Evolutionary conservation across 2,113 vertebrate species (phyloP).

Genomic region (Xenopus borealis): DNA sequence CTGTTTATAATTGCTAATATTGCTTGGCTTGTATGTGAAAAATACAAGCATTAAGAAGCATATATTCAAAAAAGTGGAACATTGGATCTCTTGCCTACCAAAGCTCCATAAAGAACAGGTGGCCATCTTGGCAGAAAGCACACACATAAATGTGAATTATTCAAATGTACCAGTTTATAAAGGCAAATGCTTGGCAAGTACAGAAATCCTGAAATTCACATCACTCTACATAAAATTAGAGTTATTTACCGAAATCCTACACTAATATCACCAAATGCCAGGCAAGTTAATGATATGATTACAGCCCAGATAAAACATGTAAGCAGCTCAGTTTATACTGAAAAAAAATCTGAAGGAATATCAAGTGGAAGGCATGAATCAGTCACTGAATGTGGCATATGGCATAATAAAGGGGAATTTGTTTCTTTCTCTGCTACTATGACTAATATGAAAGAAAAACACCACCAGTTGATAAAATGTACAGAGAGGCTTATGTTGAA

Average conservation of each 20-base stretch:
- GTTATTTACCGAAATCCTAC: conserved; percentile 4
- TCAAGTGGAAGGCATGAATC: too few species aligned
- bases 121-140: conserved; percentile 24
- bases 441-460: too few species aligned
- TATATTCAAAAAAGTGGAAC: conserved; percentile 39
- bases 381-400: too few species aligned
- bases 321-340: too few species aligned
- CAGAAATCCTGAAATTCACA: not conserved
- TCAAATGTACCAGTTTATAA: conserved; percentile 16
- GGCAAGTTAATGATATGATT: not conserved
- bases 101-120: conserved; percentile 37
- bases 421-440: too few species aligned
- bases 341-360: too few species aligned
- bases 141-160: conserved; percentile 27
- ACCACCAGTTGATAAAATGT: too few species aligned
- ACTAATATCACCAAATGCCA: not conserved
- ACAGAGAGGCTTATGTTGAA: too few species aligned
- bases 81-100: conserved; percentile 27
- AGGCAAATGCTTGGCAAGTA: conserved; percentile 14
- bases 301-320: too few species aligned
- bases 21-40: conserved; percentile 29
- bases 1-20: conserved; percentile 42
- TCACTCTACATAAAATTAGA: not conserved
- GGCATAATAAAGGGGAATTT: too few species aligned
- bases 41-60: conserved; percentile 28